Base-by-base conservation (phyloP, 2,888 invertebrate species). In the Cheilosia grossa region DNA sequence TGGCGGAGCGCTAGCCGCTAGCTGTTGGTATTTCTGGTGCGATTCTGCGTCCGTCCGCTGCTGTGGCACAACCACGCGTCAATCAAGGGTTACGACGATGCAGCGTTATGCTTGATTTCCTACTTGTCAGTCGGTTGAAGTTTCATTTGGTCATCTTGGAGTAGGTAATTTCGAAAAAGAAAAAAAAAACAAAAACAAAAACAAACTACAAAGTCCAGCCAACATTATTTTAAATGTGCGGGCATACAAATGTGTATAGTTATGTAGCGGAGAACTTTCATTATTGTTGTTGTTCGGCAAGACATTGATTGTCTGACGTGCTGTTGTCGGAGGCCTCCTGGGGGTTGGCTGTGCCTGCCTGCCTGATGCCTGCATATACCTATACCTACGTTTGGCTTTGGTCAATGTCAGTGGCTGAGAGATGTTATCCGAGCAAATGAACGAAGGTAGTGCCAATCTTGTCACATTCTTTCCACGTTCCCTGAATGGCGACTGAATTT, bases 31-130 rank as follows among this genome's bases (percentile, higher is more conserved):
- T 80, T 75, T 70, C 66, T 61, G 27, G n/a, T 15, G 58, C 49
- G 73, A 78, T 69, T 82, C 58, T 70, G 54, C 58, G 78, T 75
- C 75, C 69, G 49, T 4, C 63, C 78, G 17, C 6, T 47, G 74
- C 47, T 70, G 54, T 67, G 37, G 37, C 42, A 54, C 59, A 59
- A 80, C 83, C 86, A 86, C 70, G 80, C 87, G 88, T 88, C 88
- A 88, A 87, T 87, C 88, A 88, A 83, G 78, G 73, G 81, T 67
- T 77, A 85, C 81, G 90, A 85, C 81, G 90, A 88, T 90, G 91
- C 90, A 90, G 89, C 90, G 90, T 90, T 91, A 91, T 90, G 91
- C 89, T 89, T 90, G 89, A 90, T 90, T 90, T 90, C 89, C 89
- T 89, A 90, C 89, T 90, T 91, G 90, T 89, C 90, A 90, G 90